These are phyloP conservation scores for Campylomormyrus numenius DNA, from an alignment of 2,113 vertebrate species.

Conservation along the genomic window DNA sequence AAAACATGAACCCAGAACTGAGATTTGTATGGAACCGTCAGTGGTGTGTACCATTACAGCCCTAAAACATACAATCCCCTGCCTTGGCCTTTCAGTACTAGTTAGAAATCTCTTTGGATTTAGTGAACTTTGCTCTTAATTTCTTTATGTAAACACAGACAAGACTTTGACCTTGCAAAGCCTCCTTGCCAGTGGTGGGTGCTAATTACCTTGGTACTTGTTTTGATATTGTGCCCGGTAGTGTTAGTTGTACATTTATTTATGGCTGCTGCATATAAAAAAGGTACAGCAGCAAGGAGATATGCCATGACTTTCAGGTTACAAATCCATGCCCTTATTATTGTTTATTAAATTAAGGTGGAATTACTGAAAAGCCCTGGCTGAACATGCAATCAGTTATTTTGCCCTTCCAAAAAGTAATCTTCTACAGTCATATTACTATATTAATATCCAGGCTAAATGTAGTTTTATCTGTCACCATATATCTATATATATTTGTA, in stretches of 20 bases:
- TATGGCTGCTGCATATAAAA: neutral
- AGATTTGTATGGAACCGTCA: neutral
- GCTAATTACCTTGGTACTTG: neutral
- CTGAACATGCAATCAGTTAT: neutral
- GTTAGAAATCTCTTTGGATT: neutral
- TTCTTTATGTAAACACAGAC: neutral
- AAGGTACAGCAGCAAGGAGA: neutral
- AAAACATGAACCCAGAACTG: neutral
- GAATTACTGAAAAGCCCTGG: neutral
- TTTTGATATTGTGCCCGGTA: conserved; percentile 1
- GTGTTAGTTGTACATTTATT: conserved; percentile 5
- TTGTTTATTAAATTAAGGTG: conserved; percentile 2
- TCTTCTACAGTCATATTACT: neutral
- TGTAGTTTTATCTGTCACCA: conserved; percentile 3
- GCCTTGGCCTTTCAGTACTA: neutral
- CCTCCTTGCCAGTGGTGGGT: neutral
- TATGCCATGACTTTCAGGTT: conserved; percentile 4
- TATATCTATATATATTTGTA: neutral
- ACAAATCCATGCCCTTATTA: neutral
- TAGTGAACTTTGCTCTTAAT: neutral
- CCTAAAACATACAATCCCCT: neutral
- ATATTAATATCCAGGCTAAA: neutral
- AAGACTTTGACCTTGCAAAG: neutral
- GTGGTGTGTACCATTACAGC: neutral
- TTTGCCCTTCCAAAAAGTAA: neutral